Evolutionary conservation across 1,140 invertebrate genomes (phyloP).

Genomic region (Drosophila malerkotliana): DNA sequence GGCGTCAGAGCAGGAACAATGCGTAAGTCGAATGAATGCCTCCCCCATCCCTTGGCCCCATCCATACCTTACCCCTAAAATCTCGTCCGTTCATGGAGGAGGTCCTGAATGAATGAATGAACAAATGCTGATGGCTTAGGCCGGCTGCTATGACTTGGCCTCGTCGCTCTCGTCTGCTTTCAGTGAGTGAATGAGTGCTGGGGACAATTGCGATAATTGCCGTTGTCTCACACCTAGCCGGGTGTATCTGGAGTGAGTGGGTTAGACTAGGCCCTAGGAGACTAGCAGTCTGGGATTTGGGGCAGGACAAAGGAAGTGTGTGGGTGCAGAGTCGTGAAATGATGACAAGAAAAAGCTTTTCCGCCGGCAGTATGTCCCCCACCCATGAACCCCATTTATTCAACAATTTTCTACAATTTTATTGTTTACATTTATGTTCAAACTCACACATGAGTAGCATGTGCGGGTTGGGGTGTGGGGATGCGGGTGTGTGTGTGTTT

Average conservation of each 20-base stretch:
- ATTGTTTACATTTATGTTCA: slow-evolving; percentile 81
- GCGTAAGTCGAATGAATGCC: slow-evolving; percentile 68
- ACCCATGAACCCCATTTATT: slow-evolving; percentile 59
- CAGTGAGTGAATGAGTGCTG: slow-evolving; percentile 59
- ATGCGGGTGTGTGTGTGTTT: slow-evolving; percentile 6
- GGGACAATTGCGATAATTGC: slow-evolving; percentile 81
- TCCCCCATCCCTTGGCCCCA: neutral
- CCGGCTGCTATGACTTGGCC: slow-evolving; percentile 32
- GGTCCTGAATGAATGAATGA: slow-evolving; percentile 60
- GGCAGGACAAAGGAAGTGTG: slow-evolving; percentile 3
- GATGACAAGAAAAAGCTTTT: slow-evolving; percentile 82
- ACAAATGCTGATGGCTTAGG: slow-evolving; percentile 69
- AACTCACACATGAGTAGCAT: slow-evolving; percentile 26
- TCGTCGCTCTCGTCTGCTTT: slow-evolving; percentile 31
- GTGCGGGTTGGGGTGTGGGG: neutral
- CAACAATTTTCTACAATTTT: slow-evolving; percentile 73
- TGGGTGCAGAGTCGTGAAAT: slow-evolving; percentile 70
- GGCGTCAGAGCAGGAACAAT: slow-evolving; percentile 77
- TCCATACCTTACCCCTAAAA: neutral
- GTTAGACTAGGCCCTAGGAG: neutral
- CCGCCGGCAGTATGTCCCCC: slow-evolving; percentile 64
- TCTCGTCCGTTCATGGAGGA: neutral
- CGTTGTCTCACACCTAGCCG: slow-evolving; percentile 76
- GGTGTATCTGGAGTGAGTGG: slow-evolving; percentile 10
- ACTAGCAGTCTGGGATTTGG: too few species aligned